Base-by-base conservation (phyloP, 1,140 invertebrate genomes). In the Parasteatoda tepidariorum region DNA sequence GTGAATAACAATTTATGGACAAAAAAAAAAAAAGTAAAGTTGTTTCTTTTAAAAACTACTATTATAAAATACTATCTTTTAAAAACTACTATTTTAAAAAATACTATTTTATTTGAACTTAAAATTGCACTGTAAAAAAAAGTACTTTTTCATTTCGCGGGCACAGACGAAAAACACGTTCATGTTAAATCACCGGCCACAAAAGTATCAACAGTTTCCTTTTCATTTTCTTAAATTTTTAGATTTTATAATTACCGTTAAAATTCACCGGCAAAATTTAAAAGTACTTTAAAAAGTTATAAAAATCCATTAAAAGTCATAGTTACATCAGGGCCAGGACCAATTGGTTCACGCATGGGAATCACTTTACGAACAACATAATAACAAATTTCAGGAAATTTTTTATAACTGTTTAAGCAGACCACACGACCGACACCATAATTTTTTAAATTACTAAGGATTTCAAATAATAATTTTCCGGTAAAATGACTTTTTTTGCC, bases 391-490 rank as follows among this genome's bases (percentile, higher is more conserved):
- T 84, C 82, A 26, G 82, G 70, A 70, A 11, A 82, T 7, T 68
- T 18, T 3, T 57, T 57, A 11, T 31, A 75, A 26, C 70, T 75
- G 24, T 75, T 75, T 76, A 48, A n/a, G n/a, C 74, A 15, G 13
- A 84, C 28, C 13, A 84, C 71, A 24, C 82, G 38, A 3, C 82
- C 82, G 5, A 84, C 3, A 1, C 82, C 82, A 75, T 67, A 84
- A 68, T 75, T 84, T 26, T 84, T 84, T 30, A 84, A 75, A 68
- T 75, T 84, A 57, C 15, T 54, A 5, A 84, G 11, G 13, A 84
- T 67, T 67, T 84, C 70, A 84, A 84, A 76, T 3, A 84, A 57
- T 15, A 57, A 41, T 11, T 84, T 84, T 18, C 82, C 82, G n/a
- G 62, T 67, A 68, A n/a, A 84, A 22, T n/a, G 30, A 30, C 70